These are phyloP conservation scores for zebrafish (Danio rerio) DNA, from an alignment of 2,113 vertebrate species.

Conservation along the genomic window DNA sequence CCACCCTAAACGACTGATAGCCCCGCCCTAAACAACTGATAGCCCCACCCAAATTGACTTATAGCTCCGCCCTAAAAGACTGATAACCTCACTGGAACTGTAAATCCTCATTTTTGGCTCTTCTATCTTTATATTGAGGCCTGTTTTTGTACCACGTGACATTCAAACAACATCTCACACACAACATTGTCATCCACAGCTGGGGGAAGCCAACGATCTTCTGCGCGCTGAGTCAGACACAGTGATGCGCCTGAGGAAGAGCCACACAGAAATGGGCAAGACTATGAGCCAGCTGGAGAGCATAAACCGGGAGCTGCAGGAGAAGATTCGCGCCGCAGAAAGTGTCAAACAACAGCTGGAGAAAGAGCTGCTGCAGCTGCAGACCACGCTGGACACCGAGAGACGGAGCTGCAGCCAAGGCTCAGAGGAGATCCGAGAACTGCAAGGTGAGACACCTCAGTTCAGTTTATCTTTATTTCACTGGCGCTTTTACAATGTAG, in stretches of 20 bases:
- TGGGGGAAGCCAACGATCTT: conserved; percentile 94
- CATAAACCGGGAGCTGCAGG: conserved; percentile 91
- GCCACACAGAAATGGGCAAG: conserved; percentile 92
- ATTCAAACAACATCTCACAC: not conserved
- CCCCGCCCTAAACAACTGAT: no score
- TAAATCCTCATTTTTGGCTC: no score
- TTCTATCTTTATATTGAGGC: no score
- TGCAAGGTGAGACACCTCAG: no score
- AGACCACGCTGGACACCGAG: conserved; percentile 92
- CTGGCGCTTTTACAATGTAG: no score
- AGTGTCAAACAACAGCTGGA: conserved; percentile 84
- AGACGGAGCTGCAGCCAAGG: conserved; percentile 90
- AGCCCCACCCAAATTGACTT: no score
- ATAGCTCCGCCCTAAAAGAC: no score
- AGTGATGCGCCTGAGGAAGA: conserved; percentile 90
- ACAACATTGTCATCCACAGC: conserved; percentile 69
- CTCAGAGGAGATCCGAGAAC: conserved; percentile 95
- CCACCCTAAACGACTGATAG: no score
- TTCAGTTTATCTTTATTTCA: no score
- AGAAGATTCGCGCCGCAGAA: conserved; percentile 85
- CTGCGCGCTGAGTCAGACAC: conserved; percentile 94
- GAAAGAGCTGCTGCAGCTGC: conserved; percentile 90
- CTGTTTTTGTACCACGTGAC: not conserved
- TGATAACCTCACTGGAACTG: no score
- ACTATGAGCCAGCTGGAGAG: conserved; percentile 89